These are phyloP conservation scores for Caranx melampygus DNA, from an alignment of 2,113 vertebrate genomes.

Conservation along the genomic window DNA sequence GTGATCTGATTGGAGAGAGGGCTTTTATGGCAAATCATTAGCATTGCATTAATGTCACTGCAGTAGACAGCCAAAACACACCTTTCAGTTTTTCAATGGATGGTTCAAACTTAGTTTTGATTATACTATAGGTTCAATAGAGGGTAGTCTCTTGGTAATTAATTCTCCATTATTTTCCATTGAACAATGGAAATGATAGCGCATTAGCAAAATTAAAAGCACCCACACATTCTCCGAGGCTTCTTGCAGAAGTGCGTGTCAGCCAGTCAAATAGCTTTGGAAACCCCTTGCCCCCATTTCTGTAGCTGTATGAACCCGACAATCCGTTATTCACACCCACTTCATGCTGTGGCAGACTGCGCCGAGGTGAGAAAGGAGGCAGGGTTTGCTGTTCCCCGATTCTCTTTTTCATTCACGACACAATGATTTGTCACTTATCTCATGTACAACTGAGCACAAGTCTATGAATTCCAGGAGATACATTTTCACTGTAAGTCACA, in stretches of 20 bases:
- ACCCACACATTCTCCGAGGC: not conserved
- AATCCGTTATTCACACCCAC: not conserved
- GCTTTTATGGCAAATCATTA: not conserved
- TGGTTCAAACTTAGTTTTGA: not conserved
- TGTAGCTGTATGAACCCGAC: not conserved
- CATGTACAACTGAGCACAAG: not conserved
- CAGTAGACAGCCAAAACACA: not conserved
- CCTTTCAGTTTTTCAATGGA: not conserved
- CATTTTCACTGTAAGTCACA: not conserved
- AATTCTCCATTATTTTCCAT: not conserved
- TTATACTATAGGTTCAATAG: not conserved
- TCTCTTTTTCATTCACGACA: not conserved
- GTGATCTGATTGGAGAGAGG: conserved; percentile 11
- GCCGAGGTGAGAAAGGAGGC: not conserved
- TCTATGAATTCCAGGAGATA: no score
- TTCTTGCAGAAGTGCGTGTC: no score
- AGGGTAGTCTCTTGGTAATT: not conserved
- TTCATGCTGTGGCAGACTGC: no score
- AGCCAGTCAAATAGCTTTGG: not conserved
- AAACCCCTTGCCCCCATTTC: not conserved
- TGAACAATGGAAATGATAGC: not conserved
- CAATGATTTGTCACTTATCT: not conserved
- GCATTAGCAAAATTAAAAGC: not conserved
- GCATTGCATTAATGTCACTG: not conserved
- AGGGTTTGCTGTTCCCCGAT: not conserved